These are phyloP conservation scores for Meteorus colon DNA, from an alignment of 2,888 invertebrate species.

Conservation along the genomic window DNA sequence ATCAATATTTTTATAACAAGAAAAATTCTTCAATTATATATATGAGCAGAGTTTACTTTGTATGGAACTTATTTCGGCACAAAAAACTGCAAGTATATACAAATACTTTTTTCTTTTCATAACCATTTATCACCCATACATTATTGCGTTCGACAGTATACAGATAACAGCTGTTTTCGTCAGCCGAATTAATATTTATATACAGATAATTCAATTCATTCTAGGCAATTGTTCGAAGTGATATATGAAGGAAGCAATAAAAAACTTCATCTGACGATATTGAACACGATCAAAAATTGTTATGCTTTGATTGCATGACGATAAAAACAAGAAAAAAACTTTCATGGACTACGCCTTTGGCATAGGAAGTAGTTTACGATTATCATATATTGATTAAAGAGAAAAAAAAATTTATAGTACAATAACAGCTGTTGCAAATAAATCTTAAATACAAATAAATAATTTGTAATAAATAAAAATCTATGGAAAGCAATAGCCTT, in stretches of 20 bases:
- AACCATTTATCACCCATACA: constrained; percentile 19
- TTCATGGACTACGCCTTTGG: constrained; percentile 45
- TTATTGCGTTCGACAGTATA: constrained; percentile 50
- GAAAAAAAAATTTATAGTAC: constrained; percentile 15
- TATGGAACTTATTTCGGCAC: constrained; percentile 38
- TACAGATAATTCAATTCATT: constrained; percentile 36
- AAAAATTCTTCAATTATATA: constrained; percentile 34
- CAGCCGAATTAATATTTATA: constrained; percentile 15
- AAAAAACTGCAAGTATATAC: constrained; percentile 32
- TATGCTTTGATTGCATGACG: background rate
- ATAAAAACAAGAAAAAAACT: constrained; percentile 5
- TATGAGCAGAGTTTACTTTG: constrained; percentile 46
- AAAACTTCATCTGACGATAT: constrained; percentile 5
- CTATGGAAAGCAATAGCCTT: constrained; percentile 34
- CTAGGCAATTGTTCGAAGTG: constrained; percentile 36
- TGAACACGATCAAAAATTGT: constrained; percentile 18
- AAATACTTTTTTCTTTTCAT: constrained; percentile 26
- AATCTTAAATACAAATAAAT: constrained; percentile 45
- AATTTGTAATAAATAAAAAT: constrained; percentile 44
- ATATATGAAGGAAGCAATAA: constrained; percentile 29
- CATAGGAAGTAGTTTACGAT: constrained; percentile 41
- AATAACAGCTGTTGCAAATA: constrained; percentile 43
- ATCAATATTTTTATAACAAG: constrained; percentile 40
- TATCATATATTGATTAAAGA: constrained; percentile 8
- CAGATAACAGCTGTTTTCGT: constrained; percentile 1